These are phyloP conservation scores for Aspidoscelis tigris DNA, from an alignment of 2,113 vertebrate species.

Conservation along the genomic window DNA sequence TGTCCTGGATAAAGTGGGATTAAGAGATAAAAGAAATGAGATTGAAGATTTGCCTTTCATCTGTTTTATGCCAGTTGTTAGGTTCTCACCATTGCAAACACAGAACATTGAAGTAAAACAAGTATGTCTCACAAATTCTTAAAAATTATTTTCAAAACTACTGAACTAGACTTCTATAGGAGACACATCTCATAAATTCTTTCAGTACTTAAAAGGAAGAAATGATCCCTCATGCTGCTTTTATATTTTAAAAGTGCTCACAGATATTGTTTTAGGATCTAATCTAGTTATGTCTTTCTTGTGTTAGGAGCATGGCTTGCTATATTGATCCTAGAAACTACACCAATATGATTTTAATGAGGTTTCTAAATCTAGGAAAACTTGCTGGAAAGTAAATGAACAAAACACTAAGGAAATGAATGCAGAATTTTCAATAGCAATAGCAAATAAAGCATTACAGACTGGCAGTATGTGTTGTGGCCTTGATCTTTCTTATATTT, in stretches of 20 bases:
- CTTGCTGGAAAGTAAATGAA: too few species aligned
- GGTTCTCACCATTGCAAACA: slow-evolving; percentile 74
- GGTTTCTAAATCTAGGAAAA: neutral
- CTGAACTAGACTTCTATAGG: neutral
- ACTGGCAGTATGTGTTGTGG: too few species aligned
- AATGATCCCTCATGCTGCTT: too few species aligned
- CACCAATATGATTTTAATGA: neutral
- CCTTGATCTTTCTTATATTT: too few species aligned
- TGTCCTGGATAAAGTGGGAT: slow-evolving; percentile 89
- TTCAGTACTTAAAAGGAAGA: neutral
- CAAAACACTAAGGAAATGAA: too few species aligned
- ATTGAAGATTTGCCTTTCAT: neutral
- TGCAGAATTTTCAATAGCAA: too few species aligned
- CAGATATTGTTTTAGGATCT: neutral
- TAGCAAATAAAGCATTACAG: too few species aligned
- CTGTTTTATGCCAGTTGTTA: slow-evolving; percentile 71
- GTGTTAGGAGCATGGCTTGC: neutral
- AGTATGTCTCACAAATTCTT: neutral
- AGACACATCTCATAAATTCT: neutral
- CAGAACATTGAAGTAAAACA: neutral
- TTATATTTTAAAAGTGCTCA: neutral
- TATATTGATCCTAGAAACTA: neutral
- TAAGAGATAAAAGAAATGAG: slow-evolving; percentile 51
- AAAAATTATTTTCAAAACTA: neutral
- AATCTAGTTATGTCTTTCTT: neutral